Evolutionary conservation across 2,113 vertebrate species (phyloP).

Genomic region (Gymnocephalus cernua): DNA sequence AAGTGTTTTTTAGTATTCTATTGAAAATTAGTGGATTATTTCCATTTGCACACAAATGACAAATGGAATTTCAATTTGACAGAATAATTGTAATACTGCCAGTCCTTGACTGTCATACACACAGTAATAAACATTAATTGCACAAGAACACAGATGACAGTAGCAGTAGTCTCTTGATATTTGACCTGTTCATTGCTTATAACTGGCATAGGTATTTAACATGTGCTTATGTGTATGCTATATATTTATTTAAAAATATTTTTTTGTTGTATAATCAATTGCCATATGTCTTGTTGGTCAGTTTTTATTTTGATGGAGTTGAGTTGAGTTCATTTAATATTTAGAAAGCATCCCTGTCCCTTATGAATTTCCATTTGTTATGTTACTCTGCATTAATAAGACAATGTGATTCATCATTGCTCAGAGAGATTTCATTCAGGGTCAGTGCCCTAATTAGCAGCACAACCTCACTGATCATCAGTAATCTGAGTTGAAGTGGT

Average conservation of each 20-base stretch:
- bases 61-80: neutral
- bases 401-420: neutral
- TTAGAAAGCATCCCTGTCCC: neutral
- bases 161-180: neutral
- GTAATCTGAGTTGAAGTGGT: neutral
- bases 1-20: neutral
- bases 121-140: neutral
- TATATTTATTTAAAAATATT: neutral
- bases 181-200: neutral
- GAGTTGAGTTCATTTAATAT: neutral
- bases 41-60: neutral
- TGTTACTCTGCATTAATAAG: neutral
- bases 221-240: neutral
- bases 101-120: neutral
- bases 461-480: constrained; percentile 5
- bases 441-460: neutral
- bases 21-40: neutral
- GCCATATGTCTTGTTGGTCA: neutral
- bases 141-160: neutral
- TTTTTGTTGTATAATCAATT: neutral
- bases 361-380: neutral
- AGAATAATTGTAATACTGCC: neutral
- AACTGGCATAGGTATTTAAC: neutral
- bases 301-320: neutral
- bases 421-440: constrained; percentile 4